phyloP scores from a whole-genome alignment of 2,797 vertebrate species.

The Phyllotis vaccarum region DNA sequence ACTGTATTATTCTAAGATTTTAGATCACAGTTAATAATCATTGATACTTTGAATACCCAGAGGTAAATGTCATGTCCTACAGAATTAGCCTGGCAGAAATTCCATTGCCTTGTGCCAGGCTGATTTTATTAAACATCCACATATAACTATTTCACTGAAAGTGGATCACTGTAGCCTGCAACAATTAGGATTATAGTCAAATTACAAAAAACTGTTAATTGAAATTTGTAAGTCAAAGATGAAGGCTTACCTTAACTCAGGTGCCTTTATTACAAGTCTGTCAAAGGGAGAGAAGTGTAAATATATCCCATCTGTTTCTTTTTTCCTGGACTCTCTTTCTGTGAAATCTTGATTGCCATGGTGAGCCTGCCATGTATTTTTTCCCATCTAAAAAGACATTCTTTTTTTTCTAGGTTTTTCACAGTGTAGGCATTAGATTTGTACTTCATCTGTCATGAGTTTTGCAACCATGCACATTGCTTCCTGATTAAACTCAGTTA shows the following conservation, averaged over 20 bases:
- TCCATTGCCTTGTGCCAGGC: not conserved
- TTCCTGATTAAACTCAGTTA: slow-evolving; percentile 35
- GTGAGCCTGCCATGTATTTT: not conserved
- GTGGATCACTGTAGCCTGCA: not conserved
- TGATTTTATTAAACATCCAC: not conserved
- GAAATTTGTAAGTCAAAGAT: slow-evolving; percentile 41
- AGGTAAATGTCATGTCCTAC: not conserved
- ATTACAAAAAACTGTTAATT: slow-evolving; percentile 31
- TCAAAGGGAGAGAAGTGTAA: slow-evolving; percentile 31
- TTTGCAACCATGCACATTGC: slow-evolving; percentile 4
- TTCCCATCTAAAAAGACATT: not conserved
- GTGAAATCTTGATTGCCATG: slow-evolving; percentile 40
- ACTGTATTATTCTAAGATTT: slow-evolving; percentile 29
- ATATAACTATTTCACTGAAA: slow-evolving; percentile 23
- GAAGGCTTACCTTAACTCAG: not conserved
- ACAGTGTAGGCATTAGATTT: not conserved
- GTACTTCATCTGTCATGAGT: not conserved
- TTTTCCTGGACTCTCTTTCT: not conserved
- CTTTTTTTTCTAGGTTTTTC: not conserved
- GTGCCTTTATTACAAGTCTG: slow-evolving; percentile 29
- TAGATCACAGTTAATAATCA: slow-evolving; percentile 11
- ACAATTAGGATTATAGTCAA: slow-evolving; percentile 29
- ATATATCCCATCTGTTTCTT: not conserved
- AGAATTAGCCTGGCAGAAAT: slow-evolving; percentile 29
- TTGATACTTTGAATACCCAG: slow-evolving; percentile 41